Evolutionary conservation across 2,797 vertebrate genomes (phyloP).

Genomic region (Mormyrus hasselquistii): DNA sequence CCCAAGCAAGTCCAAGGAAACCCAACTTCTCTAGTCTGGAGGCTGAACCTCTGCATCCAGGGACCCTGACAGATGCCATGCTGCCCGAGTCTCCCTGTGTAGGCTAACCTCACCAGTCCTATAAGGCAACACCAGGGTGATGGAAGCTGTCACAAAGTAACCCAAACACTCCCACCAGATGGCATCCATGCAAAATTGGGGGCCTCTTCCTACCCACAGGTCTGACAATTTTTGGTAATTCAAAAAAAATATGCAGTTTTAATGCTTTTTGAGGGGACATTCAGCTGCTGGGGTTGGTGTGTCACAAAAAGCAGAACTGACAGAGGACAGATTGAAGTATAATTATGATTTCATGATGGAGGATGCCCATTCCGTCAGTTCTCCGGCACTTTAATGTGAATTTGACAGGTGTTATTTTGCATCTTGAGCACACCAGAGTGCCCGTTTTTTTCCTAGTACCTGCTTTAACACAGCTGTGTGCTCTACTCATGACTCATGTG

Average conservation of each 20-base stretch:
- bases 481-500: neutral
- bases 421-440: neutral
- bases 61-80: too few relatives aligned
- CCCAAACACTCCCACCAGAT: neutral
- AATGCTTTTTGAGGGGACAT: constrained; percentile 12
- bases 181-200: neutral
- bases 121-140: too few relatives aligned
- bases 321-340: constrained; percentile 22
- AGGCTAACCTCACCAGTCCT: neutral
- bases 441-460: neutral
- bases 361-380: neutral
- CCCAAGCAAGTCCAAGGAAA: constrained; percentile 24
- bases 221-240: neutral
- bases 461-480: neutral
- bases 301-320: constrained; percentile 28
- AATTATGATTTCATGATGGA: constrained; percentile 24
- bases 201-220: too few relatives aligned
- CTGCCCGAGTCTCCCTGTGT: neutral
- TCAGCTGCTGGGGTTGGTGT: constrained; percentile 3
- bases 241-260: constrained; percentile 5
- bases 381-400: neutral
- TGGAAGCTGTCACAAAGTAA: neutral
- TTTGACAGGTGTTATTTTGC: neutral
- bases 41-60: neutral
- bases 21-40: constrained; percentile 12